Evolutionary conservation across 2,113 vertebrate genomes (phyloP), one percentile per base, ranked within the genome.

Genomic region (Coryphaenoides rupestris): DNA sequence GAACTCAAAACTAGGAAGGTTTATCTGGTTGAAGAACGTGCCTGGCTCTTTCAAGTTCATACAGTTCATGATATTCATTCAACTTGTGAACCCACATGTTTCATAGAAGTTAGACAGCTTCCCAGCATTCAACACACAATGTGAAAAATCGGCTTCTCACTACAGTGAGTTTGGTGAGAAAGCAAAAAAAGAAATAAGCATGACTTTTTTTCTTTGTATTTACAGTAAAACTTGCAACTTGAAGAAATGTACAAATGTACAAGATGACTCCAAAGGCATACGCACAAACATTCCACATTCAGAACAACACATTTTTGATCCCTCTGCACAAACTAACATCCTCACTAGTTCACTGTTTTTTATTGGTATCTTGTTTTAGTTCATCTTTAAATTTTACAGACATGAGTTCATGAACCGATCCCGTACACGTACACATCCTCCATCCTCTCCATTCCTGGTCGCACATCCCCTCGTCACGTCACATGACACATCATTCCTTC

Each of bases 211-310:
- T 70, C 77, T 84, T 90, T 88, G 84, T 96, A 97, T 98, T 95
- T 98, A 98, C 95, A 99, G 88, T 86, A 91, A 91, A 90, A 92
- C 33, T n/a, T n/a, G n/a, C n/a, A n/a, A n/a, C n/a, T n/a, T 83
- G 22, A 91, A 91, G 89, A 87, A 93, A n/a, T n/a, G n/a, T n/a
- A n/a, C n/a, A n/a, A 95, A 98, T 98, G 92, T 98, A 98, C 95
- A 98, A 89, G 92, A n/a, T n/a, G n/a, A 95, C 90, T 91, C 82
- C 82, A 92, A 40, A 91, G 94, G 91, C 92, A 89, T 92, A 95
- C 82, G 90, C 93, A 93, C 33, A 40, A 12, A 91, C 87, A 92
- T 50, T 86, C 80, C 87, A 96, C 93, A 94, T 89, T 92, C 90
- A 92, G 91, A 93, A 94, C 89, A 90, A 93, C 92, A 92, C 91